Percentiles rank a stretch among this genome's conserved stretches.
These are phyloP conservation scores for Triops longicaudatus DNA, from an alignment of 1,140 invertebrate genomes.

Conservation along the genomic window DNA sequence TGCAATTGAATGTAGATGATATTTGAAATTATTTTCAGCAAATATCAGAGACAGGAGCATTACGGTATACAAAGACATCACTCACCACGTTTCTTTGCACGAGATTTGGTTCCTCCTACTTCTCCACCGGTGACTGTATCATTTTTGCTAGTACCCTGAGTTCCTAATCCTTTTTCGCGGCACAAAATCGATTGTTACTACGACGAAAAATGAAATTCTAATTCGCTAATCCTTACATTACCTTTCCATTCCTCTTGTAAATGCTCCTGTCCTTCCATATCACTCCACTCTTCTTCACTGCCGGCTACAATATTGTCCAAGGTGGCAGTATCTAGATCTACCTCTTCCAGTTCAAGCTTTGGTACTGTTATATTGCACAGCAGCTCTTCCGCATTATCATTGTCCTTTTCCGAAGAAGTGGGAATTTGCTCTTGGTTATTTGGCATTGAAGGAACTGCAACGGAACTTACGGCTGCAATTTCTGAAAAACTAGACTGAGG, in stretches of 20 bases:
- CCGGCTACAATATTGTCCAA: neutral
- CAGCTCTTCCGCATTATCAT: neutral
- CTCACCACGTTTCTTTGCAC: no score
- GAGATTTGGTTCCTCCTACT: no score
- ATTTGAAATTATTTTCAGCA: neutral
- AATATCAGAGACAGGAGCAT: neutral
- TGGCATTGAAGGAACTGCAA: neutral
- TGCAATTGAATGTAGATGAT: no score
- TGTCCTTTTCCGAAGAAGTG: neutral
- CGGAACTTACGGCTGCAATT: neutral
- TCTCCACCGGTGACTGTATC: no score
- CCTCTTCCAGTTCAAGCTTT: neutral
- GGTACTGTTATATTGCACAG: neutral
- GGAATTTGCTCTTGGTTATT: neutral
- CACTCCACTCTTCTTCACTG: neutral
- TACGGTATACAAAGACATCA: neutral
- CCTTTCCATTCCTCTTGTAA: neutral
- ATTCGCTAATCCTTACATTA: neutral
- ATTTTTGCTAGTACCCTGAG: no score
- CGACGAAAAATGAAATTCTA: no score
- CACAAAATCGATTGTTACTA: neutral
- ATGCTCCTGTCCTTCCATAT: neutral
- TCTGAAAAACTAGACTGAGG: neutral
- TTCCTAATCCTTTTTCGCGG: neutral
- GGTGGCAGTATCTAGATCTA: neutral